phyloP scores from a whole-genome alignment of 1,140 invertebrate species.

The Delia radicum region DNA sequence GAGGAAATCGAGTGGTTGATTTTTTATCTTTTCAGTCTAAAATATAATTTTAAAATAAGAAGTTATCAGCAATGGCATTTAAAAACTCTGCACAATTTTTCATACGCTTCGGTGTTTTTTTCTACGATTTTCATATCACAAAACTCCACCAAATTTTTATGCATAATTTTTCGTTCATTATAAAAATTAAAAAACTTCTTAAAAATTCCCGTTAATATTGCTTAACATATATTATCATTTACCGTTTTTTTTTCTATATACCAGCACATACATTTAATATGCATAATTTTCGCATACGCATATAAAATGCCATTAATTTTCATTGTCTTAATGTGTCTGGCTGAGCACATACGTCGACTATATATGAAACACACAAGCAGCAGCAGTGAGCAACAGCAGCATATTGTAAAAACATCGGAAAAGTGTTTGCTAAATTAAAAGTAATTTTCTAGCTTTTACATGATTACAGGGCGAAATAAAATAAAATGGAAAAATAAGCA shows the following conservation, averaged over 20 bases:
- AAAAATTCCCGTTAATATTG: background rate
- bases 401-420: no score
- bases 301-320: slow-evolving; percentile 19
- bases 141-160: no score
- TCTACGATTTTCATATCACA: no score
- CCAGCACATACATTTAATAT: slow-evolving; percentile 22
- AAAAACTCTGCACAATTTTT: no score
- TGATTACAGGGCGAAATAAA: slow-evolving; percentile 2
- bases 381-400: background rate
- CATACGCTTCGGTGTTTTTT: no score
- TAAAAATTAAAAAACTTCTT: no score
- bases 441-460: slow-evolving; percentile 13
- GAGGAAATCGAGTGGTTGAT: no score
- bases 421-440: slow-evolving; percentile 12
- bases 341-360: background rate
- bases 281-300: background rate
- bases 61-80: no score
- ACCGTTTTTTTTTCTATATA: background rate
- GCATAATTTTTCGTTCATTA: no score
- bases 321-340: slow-evolving; percentile 14
- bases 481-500: background rate
- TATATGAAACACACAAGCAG: background rate
- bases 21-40: no score
- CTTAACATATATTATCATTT: background rate
- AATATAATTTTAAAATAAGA: no score